A percentile compares a stretch with the other conserved stretches of the same genome.
Conservation (phyloP, 2,113 vertebrate genomes). For the Ardeotis arabs region DNA sequence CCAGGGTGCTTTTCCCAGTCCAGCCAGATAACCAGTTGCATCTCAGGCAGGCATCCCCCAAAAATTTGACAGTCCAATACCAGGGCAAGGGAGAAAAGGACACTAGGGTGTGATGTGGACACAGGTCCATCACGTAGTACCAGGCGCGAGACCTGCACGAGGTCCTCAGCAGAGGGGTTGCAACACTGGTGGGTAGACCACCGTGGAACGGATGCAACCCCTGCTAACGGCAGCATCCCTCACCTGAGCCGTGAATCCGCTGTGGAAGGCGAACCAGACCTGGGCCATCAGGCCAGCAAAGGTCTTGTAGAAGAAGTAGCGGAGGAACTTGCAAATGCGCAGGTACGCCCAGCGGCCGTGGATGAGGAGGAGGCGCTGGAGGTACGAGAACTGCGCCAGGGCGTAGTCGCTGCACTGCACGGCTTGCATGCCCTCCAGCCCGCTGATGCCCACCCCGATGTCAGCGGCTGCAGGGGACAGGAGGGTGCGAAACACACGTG, state of each 20-base stretch:
- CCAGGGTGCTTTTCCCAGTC: not conserved
- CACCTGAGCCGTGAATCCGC: conserved; percentile 86
- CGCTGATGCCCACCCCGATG: conserved; percentile 88
- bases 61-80: not conserved
- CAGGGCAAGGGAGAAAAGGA: not conserved
- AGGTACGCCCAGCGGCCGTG: conserved; percentile 92
- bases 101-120: not conserved
- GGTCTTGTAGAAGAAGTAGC: conserved; percentile 92
- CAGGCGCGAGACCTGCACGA: fast-evolving
- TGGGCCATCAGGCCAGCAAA: conserved; percentile 83
- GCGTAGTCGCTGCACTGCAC: conserved; percentile 90
- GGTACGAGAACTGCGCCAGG: conserved; percentile 87
- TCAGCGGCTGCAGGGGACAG: conserved; percentile 79
- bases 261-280: conserved; percentile 90
- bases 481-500: fast-evolving
- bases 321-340: conserved; percentile 87
- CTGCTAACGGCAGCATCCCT: not conserved
- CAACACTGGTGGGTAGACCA: fast-evolving
- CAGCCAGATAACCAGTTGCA: not conserved
- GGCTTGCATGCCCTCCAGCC: conserved; percentile 89
- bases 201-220: fast-evolving
- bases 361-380: conserved; percentile 86
- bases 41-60: not conserved
- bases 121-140: fast-evolving
- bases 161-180: not conserved